Conservation (phyloP, 2,888 invertebrate genomes). For the Chymomyza caudatula region DNA sequence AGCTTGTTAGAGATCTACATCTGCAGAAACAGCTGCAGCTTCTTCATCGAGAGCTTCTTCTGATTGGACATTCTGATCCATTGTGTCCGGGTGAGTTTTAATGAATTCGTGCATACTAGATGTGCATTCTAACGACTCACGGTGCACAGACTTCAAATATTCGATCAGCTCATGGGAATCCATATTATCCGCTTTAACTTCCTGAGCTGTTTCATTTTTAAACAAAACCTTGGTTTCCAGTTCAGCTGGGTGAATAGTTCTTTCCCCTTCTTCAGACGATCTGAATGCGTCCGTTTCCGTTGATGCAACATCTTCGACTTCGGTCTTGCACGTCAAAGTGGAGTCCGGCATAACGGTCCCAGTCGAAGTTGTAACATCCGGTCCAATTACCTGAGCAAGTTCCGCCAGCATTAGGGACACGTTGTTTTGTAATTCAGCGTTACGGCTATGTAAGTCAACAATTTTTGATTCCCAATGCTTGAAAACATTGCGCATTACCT, state of each 20-base stretch:
- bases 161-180: neutral
- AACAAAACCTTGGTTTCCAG: too few species aligned
- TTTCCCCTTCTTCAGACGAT: too few species aligned
- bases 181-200: neutral
- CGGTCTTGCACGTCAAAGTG: neutral
- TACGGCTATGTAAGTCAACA: neutral
- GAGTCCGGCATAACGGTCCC: neutral
- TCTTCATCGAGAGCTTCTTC: neutral
- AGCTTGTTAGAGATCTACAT: too few species aligned
- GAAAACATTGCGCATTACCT: neutral
- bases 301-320: neutral
- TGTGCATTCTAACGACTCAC: neutral
- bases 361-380: neutral
- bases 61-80: neutral
- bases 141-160: neutral
- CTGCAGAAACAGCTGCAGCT: too few species aligned
- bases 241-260: too few species aligned
- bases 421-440: neutral
- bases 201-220: too few species aligned
- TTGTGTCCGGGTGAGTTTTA: neutral
- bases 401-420: neutral
- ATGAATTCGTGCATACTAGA: neutral
- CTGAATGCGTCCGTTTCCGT: too few species aligned
- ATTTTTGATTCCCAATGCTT: neutral
- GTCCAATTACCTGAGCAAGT: neutral